Conservation (phyloP, 2,113 vertebrate species). For the Coturnix japonica region DNA sequence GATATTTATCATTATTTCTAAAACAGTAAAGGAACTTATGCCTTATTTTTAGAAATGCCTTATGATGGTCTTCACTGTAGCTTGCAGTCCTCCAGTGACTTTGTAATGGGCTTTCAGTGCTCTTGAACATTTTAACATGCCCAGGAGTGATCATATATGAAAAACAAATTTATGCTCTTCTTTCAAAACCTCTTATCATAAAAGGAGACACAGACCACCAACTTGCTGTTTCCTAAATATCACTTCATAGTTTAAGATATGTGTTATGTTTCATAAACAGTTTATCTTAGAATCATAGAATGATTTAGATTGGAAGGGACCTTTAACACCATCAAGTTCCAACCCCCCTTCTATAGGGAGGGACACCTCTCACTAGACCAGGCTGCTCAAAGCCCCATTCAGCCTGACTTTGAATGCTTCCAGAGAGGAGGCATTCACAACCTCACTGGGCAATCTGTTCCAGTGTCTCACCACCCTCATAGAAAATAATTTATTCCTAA, state of each 20-base stretch:
- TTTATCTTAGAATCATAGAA: too few species aligned
- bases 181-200: background rate
- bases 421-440: too few species aligned
- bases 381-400: too few species aligned
- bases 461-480: too few species aligned
- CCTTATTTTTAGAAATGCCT: background rate
- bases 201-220: background rate
- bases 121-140: background rate
- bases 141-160: background rate
- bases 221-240: background rate
- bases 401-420: too few species aligned
- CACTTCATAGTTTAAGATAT: background rate
- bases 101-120: background rate
- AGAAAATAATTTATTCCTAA: too few species aligned
- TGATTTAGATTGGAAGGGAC: too few species aligned
- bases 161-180: background rate
- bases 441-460: too few species aligned
- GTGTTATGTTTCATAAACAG: background rate
- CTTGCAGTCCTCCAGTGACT: background rate
- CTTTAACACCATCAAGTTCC: too few species aligned
- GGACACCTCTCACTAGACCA: too few species aligned
- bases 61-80: background rate
- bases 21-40: background rate
- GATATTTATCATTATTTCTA: background rate
- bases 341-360: too few species aligned